Evolutionary conservation across 1,140 invertebrate species (phyloP), one percentile per base, ranked within the genome.

Genomic region (Pteromalus puparum): DNA sequence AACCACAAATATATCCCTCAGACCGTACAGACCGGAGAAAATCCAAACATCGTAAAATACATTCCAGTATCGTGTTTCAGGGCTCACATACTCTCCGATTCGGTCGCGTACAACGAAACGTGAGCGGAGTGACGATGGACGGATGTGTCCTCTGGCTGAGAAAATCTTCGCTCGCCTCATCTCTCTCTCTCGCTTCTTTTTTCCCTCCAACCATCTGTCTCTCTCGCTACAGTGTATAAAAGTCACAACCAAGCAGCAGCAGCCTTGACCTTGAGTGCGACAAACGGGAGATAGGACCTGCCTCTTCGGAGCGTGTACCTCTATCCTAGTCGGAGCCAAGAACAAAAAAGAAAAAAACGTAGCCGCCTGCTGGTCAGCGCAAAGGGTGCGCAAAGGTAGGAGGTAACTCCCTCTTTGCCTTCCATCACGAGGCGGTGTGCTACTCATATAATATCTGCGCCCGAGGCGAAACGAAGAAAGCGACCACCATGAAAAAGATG

Each of bases 241-340:
- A 42, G n/a, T 61, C 53, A 26, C 46, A 48, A 48, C 28, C 13
- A 21, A 48, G 46, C 38, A 67, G n/a, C n/a, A n/a, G 77, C 88
- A 87, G 87, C 86, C 86, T 90, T 89, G 89, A 89, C 90, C 90
- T 91, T 90, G 88, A 88, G 78, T 86, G 81, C 77, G 74, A 88
- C 81, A 87, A 88, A 89, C 87, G 86, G 87, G 86, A 87, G 86
- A 82, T 78, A 72, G 82, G 38, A 67, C 81, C 78, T 84, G 86
- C 87, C 87, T 86, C 70, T 77, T n/a, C 61, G 30, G 30, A 34
- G 3, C 4, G 30, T 34, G 6, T 34, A 34, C 30, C 30, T 87
- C 84, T 28, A 82, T 46, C 81, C 72, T 42, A 46, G 73, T 28
- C 1, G 48, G 61, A 24, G 53, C 67, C 5, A 46, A 26, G 46